These are phyloP conservation scores for Pseudomyrmex gracilis DNA, from an alignment of 1,140 invertebrate species.

Conservation along the genomic window DNA sequence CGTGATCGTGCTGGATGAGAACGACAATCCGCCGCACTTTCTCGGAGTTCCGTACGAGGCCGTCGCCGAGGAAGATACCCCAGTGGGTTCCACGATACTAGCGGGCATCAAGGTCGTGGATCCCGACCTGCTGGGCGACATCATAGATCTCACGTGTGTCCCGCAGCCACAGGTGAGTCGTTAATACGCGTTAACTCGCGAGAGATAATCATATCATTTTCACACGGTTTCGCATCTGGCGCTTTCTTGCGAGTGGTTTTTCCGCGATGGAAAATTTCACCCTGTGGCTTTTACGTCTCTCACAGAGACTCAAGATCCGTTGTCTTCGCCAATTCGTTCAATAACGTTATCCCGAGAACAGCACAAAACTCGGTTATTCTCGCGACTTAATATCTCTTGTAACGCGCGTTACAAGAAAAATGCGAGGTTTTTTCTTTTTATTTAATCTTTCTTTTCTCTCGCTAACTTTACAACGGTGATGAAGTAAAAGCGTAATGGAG, in stretches of 20 bases:
- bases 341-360: conserved; percentile 19
- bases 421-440: not conserved
- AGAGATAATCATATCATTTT: conserved; percentile 48
- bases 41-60: conserved; percentile 92
- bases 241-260: not conserved
- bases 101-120: conserved; percentile 91
- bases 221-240: not conserved
- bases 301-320: not conserved
- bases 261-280: conserved; percentile 20
- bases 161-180: conserved; percentile 84
- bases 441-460: no score
- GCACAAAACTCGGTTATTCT: not conserved
- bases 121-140: conserved; percentile 92
- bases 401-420: conserved; percentile 5
- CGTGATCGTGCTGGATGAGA: conserved; percentile 94
- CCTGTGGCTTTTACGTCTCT: not conserved
- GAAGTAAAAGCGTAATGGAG: conserved; percentile 9
- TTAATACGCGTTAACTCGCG: conserved; percentile 62
- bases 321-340: conserved; percentile 27
- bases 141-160: conserved; percentile 91
- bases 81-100: conserved; percentile 91
- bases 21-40: conserved; percentile 94
- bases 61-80: conserved; percentile 91
- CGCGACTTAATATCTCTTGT: conserved; percentile 29
- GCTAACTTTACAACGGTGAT: not conserved